Base-by-base conservation (phyloP, 2,113 vertebrate species). In the Pseudorasbora parva region DNA sequence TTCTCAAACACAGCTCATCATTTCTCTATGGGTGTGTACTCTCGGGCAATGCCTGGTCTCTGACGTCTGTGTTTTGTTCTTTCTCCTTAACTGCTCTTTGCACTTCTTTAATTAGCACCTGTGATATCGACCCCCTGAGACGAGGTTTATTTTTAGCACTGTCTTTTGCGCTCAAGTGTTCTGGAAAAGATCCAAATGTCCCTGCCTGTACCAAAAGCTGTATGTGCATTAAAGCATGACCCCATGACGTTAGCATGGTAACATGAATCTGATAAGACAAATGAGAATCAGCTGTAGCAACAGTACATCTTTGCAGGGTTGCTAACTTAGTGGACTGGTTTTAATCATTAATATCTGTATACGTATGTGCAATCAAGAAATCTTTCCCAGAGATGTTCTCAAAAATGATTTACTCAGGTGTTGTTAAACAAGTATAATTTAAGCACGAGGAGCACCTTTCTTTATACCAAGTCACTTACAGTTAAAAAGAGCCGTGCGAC, bases 41-140 rank as follows among this genome's bases (percentile, higher is more conserved):
- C 43, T 79, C 21, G 2, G 23, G 60, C 1, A 11, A 75, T 21
- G 23, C 21, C 56, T 41, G 23, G 59, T 43, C 43, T 47, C 54
- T 60, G 12, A 81, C 7, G 33, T 47, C 21, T 30, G 47, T 59
- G 5, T 12, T 64, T 11, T 86, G 64, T 54, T 83, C 37, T 69
- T 73, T 82, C 17, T 66, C 14, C 54, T 30, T 56, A 60, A 47
- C 47, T 82, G 86, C 72, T 41, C 62, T 51, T 80, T 82, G 62
- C 81, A 76, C 19, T 59, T 85, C 68, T 82, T 87, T 82, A 87
- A 85, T 87, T 85, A 85, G 76, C 69, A 87, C 81, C 49, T 82
- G 62, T 82, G 75, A 82, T 78, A 37, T 60, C 8, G n/a, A 64
- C 59, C 80, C 54, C 84, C 81, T 51, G 86, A 76, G 81, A 57